Percentiles rank a stretch among this genome's conserved stretches.
Conservation (phyloP, 2,797 vertebrate genomes). For the Cryptoprocta ferox region DNA sequence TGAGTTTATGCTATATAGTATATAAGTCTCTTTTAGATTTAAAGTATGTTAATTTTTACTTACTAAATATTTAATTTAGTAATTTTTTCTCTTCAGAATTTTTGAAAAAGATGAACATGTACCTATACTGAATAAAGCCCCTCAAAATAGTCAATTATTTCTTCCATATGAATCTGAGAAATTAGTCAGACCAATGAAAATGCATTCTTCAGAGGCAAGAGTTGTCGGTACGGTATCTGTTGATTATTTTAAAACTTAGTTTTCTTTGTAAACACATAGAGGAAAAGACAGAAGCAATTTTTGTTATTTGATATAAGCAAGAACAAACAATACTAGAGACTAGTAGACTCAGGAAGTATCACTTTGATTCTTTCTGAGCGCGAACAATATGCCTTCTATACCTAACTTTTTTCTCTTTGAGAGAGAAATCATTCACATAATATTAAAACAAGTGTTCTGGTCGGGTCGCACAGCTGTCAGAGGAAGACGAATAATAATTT, state of each 20-base stretch:
- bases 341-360: neutral
- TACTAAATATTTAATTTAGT: constrained; percentile 54
- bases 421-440: neutral
- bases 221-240: constrained; percentile 81
- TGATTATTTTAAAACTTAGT: constrained; percentile 57
- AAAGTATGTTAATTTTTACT: constrained; percentile 44
- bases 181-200: constrained; percentile 73
- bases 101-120: constrained; percentile 76
- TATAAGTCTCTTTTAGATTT: constrained; percentile 34
- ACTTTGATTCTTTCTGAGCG: constrained; percentile 52
- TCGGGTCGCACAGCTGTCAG: neutral
- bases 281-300: constrained; percentile 30
- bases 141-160: constrained; percentile 75
- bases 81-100: constrained; percentile 77
- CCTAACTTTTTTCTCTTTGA: neutral
- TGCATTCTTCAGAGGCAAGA: constrained; percentile 73
- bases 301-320: constrained; percentile 29
- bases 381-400: constrained; percentile 36
- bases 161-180: constrained; percentile 79
- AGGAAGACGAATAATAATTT: constrained; percentile 24
- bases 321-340: neutral
- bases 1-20: neutral
- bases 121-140: constrained; percentile 74
- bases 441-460: neutral
- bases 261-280: constrained; percentile 28